A percentile compares a stretch with the other conserved stretches of the same genome.
Evolutionary conservation across 1,140 invertebrate species (phyloP).

Genomic region (Orius insidiosus): DNA sequence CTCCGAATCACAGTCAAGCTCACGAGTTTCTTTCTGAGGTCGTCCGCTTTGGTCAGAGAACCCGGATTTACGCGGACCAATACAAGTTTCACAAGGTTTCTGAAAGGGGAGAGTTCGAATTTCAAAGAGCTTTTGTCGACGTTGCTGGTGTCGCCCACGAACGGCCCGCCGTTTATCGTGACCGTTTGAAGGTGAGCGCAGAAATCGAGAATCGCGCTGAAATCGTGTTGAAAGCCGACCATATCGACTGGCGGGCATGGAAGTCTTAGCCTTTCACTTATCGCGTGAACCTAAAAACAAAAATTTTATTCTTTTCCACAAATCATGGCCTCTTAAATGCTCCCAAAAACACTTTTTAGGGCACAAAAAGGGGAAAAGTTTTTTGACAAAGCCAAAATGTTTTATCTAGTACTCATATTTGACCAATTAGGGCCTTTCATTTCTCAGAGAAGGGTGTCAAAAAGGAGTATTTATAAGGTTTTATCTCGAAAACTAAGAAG

Average conservation of each 20-base stretch:
- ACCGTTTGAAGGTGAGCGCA: constrained; percentile 53
- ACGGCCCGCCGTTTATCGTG: constrained; percentile 49
- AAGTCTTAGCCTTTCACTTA: constrained; percentile 70
- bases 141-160: constrained; percentile 63
- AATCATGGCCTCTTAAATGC: no score
- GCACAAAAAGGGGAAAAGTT: no score
- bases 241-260: constrained; percentile 60
- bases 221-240: constrained; percentile 50
- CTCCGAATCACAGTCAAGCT: constrained; percentile 41
- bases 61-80: constrained; percentile 41
- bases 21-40: constrained; percentile 46
- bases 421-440: no score
- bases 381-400: no score
- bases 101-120: constrained; percentile 68
- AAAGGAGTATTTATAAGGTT: no score
- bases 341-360: no score
- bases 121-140: constrained; percentile 59
- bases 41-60: constrained; percentile 44
- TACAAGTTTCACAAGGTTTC: constrained; percentile 42
- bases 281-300: constrained; percentile 60
- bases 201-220: constrained; percentile 80
- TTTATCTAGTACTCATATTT: no score
- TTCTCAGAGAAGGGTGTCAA: no score
- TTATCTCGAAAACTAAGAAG: no score
- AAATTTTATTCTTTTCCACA: no score